Conservation (phyloP, 2,797 vertebrate genomes). For the Leucoraja ocellata region DNA sequence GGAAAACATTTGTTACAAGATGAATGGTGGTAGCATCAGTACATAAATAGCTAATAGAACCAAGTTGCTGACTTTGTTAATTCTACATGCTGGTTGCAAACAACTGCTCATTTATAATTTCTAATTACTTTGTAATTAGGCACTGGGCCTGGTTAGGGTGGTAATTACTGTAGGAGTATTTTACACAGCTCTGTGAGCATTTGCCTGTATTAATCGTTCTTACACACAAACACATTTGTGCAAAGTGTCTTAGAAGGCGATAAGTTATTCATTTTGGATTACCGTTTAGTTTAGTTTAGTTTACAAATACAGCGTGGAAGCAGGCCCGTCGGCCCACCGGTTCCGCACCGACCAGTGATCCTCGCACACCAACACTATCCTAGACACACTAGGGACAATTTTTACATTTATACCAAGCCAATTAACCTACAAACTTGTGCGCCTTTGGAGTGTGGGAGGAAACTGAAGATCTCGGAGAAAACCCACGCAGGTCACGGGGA, state of each 20-base stretch:
- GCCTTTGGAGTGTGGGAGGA: no score
- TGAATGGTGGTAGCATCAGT: background rate
- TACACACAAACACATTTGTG: constrained; percentile 15
- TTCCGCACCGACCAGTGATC: no score
- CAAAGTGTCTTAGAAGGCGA: background rate
- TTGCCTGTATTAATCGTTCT: constrained; percentile 44
- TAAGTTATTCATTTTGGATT: background rate
- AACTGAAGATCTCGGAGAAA: no score
- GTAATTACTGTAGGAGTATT: constrained; percentile 1
- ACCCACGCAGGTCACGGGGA: no score
- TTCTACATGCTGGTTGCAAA: background rate
- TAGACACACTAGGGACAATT: no score
- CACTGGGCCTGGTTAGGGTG: background rate
- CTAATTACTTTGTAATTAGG: constrained; percentile 32
- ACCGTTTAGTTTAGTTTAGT: no score
- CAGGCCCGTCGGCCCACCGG: no score
- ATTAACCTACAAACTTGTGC: no score
- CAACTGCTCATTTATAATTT: constrained; percentile 41
- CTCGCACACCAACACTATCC: no score
- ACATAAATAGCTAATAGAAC: background rate
- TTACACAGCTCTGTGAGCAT: background rate
- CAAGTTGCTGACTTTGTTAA: background rate
- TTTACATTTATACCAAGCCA: no score
- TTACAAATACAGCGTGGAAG: no score
- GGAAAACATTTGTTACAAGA: constrained; percentile 3